phyloP scores from a whole-genome alignment of 2,113 vertebrate genomes.

The Pterocles orientalis region DNA sequence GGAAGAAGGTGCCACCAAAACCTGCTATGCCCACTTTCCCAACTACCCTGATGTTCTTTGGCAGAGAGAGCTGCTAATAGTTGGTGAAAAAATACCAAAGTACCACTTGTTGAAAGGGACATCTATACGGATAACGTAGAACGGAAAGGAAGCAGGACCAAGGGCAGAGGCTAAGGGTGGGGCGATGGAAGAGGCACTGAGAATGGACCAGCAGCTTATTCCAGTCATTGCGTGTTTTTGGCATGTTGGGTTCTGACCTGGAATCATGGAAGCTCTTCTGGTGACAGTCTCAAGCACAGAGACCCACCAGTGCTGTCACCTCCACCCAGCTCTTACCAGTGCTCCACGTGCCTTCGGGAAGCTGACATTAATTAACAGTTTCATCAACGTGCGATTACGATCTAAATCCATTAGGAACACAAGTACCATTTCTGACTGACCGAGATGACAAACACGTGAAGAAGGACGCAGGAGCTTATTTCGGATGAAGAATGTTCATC shows the following conservation, averaged over 20 bases:
- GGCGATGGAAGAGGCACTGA: not conserved
- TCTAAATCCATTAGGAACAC: not conserved
- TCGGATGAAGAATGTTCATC: not conserved
- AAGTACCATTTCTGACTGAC: not conserved
- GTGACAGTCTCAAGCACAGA: too few relatives aligned
- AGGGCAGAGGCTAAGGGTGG: not conserved
- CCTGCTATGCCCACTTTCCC: not conserved
- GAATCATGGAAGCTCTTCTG: not conserved
- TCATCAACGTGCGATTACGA: rapidly evolving
- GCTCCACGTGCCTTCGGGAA: not conserved
- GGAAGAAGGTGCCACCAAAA: not conserved
- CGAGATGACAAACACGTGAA: not conserved
- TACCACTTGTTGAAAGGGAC: rapidly evolving
- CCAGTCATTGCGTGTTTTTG: not conserved
- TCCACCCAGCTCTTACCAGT: not conserved
- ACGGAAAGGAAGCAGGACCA: not conserved
- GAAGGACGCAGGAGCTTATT: not conserved
- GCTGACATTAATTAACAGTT: not conserved
- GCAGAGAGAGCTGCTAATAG: rapidly evolving
- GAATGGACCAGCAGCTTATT: not conserved
- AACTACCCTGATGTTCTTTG: not conserved
- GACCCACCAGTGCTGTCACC: not conserved
- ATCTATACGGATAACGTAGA: rapidly evolving
- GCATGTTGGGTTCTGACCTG: not conserved
- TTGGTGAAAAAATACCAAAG: not conserved